Percentiles rank a stretch among this genome's conserved stretches.
These are phyloP conservation scores for Biston betularia DNA, from an alignment of 2,888 invertebrate species.

Conservation along the genomic window DNA sequence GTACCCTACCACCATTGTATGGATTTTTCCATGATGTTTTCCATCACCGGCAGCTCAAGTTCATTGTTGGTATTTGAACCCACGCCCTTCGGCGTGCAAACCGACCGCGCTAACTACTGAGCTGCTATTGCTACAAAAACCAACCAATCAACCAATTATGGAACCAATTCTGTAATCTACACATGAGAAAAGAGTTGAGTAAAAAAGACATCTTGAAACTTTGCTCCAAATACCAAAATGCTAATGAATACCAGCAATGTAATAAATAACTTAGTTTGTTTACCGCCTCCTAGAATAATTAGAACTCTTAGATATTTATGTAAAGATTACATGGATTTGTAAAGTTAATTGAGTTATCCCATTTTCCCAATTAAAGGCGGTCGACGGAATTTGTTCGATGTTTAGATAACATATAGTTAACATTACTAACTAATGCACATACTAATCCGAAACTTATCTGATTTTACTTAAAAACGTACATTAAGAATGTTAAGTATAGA, in stretches of 20 bases:
- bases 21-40: too few relatives aligned
- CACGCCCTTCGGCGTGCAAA: too few relatives aligned
- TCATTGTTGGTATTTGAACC: too few relatives aligned
- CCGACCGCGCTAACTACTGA: too few relatives aligned
- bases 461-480: conserved; percentile 6
- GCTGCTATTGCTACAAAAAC: too few relatives aligned
- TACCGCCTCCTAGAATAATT: not conserved
- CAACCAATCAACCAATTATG: too few relatives aligned
- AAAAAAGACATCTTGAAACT: not conserved
- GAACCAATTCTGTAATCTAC: too few relatives aligned
- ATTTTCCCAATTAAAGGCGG: conserved; percentile 14
- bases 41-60: too few relatives aligned
- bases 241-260: not conserved
- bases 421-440: conserved; percentile 26
- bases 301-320: not conserved
- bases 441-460: conserved; percentile 20
- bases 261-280: not conserved
- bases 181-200: too few relatives aligned
- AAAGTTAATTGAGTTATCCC: conserved; percentile 27
- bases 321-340: conserved; percentile 10
- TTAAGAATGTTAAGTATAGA: conserved; percentile 7
- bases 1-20: too few relatives aligned
- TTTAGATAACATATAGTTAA: conserved; percentile 12
- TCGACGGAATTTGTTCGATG: conserved; percentile 17
- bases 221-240: not conserved